Base-by-base conservation (phyloP, 2,888 invertebrate genomes). In the Hirtodrosophila histrioides region DNA sequence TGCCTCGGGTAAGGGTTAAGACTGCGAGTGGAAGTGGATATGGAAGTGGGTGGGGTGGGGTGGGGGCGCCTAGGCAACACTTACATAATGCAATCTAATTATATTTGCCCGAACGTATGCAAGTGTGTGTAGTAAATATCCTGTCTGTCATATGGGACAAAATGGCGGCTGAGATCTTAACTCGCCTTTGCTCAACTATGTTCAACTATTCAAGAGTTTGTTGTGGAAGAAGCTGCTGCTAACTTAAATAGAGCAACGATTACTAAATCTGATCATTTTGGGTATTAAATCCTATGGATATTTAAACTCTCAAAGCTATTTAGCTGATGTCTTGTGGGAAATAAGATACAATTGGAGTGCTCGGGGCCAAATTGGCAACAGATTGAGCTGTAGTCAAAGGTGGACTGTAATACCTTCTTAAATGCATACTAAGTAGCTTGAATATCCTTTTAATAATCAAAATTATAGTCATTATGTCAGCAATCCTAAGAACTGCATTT, bases 51-150 rank as follows among this genome's bases (percentile, higher is more conserved):
- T 24, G 50, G 23, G 8, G 65, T 27, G 10, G 29, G 27, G 56
- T 44, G 17, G 62, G 36, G 56, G 61, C 63, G 74, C 51, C 77
- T 62, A 46, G 80, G 72, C 67, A 76, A 83, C 84, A 82, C 84
- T 86, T 75, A 88, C 71, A 80, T 89, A 86, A 77, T 87, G 87
- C 87, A 87, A 84, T 87, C 87, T 84, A 87, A 87, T 84, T 84
- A 87, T 87, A 54, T 78, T 67, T 69, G 45, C 50, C 54, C 35
- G 56, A 41, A 37, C 53, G 40, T 33, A 35, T 48, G 66, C 9
- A 9, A 8, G 31, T 31, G 31, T 31, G 31, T 67, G 70, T 61
- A 55, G 17, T 17, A 17, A 17, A 17, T 56, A 50, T 57, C 23
- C n/a, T 57, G 46, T 60, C 58, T 62, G 61, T 49, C 51, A 48